These are phyloP conservation scores for Alectura lathami DNA, from an alignment of 2,113 vertebrate genomes.

Conservation along the genomic window DNA sequence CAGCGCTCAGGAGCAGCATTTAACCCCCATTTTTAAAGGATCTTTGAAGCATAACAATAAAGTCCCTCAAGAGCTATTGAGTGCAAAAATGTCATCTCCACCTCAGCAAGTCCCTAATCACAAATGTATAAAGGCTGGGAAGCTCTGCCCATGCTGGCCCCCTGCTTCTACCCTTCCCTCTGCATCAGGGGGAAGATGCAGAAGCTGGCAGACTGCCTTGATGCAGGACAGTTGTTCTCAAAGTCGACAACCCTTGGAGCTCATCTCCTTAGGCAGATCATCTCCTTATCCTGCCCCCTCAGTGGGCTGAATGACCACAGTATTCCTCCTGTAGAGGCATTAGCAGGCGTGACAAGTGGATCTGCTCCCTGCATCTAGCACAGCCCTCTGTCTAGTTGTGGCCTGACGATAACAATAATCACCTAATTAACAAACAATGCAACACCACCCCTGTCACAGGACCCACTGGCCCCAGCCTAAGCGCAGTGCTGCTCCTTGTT, in stretches of 20 bases:
- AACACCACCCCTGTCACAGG: neutral
- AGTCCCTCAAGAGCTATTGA: neutral
- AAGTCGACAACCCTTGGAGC: neutral
- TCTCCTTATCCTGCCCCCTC: neutral
- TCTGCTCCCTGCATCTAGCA: neutral
- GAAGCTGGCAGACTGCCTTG: neutral
- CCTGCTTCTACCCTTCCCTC: neutral
- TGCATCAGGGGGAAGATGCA: neutral
- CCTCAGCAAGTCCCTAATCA: neutral
- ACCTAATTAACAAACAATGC: neutral
- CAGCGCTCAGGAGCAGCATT: neutral
- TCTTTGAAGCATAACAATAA: neutral
- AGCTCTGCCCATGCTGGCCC: neutral
- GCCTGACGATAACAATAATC: neutral
- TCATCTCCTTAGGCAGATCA: neutral
- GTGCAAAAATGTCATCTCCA: rapidly evolving
- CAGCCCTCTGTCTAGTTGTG: neutral
- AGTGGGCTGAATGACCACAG: neutral
- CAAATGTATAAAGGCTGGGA: neutral
- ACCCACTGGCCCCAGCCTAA: neutral
- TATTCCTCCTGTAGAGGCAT: neutral
- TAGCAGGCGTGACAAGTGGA: neutral
- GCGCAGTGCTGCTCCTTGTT: neutral
- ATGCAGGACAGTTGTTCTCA: neutral
- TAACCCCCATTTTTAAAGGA: neutral